Conservation (phyloP, 53 echinoderm and acorn worm genomes). For the Patiria pectinifera region DNA sequence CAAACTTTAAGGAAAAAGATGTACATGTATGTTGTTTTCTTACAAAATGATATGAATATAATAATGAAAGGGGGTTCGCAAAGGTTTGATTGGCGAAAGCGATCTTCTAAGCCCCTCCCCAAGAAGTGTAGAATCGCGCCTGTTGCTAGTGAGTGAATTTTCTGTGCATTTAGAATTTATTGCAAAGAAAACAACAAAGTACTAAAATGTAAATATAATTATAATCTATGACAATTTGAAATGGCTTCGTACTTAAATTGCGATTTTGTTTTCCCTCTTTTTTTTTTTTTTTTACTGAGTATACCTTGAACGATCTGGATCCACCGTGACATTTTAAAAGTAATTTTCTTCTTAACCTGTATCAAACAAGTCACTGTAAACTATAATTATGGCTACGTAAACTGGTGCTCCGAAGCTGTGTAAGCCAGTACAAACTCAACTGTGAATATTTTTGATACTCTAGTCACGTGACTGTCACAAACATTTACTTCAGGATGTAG, state of each 20-base stretch:
- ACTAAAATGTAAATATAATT: neutral
- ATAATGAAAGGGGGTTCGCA: too few relatives aligned
- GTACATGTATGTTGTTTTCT: neutral
- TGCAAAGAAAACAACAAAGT: neutral
- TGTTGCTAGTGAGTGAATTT: neutral
- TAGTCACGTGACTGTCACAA: neutral
- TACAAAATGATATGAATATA: neutral
- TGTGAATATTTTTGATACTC: constrained; percentile 14
- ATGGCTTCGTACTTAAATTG: neutral
- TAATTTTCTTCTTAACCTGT: neutral
- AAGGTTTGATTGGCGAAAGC: too few relatives aligned
- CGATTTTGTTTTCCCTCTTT: too few relatives aligned
- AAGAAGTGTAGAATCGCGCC: neutral
- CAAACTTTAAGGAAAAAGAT: too few relatives aligned
- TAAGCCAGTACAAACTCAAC: neutral
- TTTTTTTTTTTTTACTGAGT: neutral
- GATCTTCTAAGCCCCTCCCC: neutral
- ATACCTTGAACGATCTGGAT: neutral
- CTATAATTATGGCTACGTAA: neutral
- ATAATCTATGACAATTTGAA: neutral
- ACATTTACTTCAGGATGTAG: neutral
- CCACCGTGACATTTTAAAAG: neutral
- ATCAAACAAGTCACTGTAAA: neutral
- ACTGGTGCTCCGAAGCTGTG: neutral
- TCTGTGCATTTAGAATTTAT: neutral